Percentiles rank a stretch among this genome's conserved stretches.
These are phyloP conservation scores for Heteromurus nitidus DNA, from an alignment of 2,888 invertebrate species.

Conservation along the genomic window DNA sequence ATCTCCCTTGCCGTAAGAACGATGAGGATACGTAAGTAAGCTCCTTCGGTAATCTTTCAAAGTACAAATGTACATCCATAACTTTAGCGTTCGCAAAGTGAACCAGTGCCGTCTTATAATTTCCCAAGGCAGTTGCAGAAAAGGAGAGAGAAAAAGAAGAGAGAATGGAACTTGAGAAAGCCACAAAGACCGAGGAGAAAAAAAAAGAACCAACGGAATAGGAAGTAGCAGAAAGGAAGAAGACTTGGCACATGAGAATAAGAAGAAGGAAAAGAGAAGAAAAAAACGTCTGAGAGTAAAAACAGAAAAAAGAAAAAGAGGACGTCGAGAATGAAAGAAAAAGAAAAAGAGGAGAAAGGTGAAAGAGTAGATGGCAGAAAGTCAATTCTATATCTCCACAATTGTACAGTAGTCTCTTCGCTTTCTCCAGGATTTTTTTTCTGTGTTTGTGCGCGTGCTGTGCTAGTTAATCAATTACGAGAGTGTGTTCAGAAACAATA, in stretches of 20 bases:
- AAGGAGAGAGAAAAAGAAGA: constrained; percentile 10
- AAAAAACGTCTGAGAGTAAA: neutral
- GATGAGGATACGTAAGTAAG: constrained; percentile 15
- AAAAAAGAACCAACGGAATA: neutral
- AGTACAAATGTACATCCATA: neutral
- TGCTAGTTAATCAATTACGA: constrained; percentile 7
- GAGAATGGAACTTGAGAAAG: constrained; percentile 3
- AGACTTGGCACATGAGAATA: constrained; percentile 34
- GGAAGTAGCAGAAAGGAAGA: neutral
- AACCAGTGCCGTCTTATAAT: constrained; percentile 41
- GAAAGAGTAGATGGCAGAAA: constrained; percentile 52
- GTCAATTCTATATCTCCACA: constrained; percentile 41
- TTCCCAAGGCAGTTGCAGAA: constrained; percentile 50
- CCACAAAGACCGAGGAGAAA: constrained; percentile 7
- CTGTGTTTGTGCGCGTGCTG: no score
- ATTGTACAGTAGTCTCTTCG: neutral
- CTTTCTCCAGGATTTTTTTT: no score
- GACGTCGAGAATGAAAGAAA: neutral
- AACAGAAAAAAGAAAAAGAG: neutral
- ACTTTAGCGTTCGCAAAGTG: neutral
- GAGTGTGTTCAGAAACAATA: neutral
- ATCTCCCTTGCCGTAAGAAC: no score
- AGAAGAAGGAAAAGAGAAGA: neutral
- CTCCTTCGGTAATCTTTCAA: constrained; percentile 12
- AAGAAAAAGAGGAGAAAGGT: constrained; percentile 42